A percentile compares a stretch with the other conserved stretches of the same genome.
These are phyloP conservation scores for Chlorops oryzae DNA, from an alignment of 1,140 invertebrate genomes.

Conservation along the genomic window DNA sequence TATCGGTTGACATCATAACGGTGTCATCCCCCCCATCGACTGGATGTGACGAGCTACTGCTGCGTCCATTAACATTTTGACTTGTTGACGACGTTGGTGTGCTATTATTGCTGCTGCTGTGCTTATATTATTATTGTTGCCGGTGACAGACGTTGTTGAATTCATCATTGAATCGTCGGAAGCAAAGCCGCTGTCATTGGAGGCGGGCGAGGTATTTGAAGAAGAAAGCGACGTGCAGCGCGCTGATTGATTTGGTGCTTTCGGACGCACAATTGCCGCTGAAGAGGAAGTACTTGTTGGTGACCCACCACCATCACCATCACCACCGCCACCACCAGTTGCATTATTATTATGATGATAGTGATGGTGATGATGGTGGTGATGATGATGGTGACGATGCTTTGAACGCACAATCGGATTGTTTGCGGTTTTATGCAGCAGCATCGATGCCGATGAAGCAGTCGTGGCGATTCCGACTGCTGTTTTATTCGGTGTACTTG, in stretches of 20 bases:
- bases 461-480: too few relatives aligned
- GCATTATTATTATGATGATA: constrained; percentile 21
- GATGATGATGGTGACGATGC: constrained; percentile 37
- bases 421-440: constrained; percentile 39
- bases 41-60: constrained; percentile 6
- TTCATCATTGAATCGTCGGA: not conserved
- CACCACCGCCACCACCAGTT: not conserved
- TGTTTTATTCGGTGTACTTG: constrained; percentile 12
- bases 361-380: constrained; percentile 35
- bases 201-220: too few relatives aligned
- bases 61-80: not conserved
- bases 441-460: constrained; percentile 10
- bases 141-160: not conserved
- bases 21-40: constrained; percentile 34
- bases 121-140: not conserved
- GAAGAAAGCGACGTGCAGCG: too few relatives aligned
- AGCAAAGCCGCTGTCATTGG: not conserved
- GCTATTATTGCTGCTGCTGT: not conserved
- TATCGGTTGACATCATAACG: constrained; percentile 55
- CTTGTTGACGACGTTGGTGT: not conserved
- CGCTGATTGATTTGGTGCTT: not conserved
- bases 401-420: constrained; percentile 34
- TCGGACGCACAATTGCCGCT: too few relatives aligned
- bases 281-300: constrained; percentile 2
- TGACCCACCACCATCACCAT: not conserved